A percentile compares a stretch with the other conserved stretches of the same genome.
These are phyloP conservation scores for Diogma glabrata DNA, from an alignment of 2,888 invertebrate species.

Conservation along the genomic window DNA sequence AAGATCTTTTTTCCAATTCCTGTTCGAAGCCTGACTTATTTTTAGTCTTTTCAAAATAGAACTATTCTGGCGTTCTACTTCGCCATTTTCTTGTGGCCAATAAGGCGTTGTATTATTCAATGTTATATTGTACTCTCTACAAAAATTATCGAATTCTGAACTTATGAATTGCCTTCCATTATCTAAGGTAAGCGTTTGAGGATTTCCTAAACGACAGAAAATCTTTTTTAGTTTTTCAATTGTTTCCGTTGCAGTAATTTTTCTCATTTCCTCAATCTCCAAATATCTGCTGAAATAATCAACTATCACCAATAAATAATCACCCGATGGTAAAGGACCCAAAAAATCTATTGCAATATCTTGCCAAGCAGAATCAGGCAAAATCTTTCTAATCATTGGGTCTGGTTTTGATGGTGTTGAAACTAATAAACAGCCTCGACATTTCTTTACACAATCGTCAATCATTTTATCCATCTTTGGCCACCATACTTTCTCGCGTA, in stretches of 20 bases:
- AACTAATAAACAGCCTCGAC: not conserved
- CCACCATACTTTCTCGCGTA: not conserved
- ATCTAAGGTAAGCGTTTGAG: not conserved
- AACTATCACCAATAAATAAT: not conserved
- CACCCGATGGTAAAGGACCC: not conserved
- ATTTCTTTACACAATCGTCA: not conserved
- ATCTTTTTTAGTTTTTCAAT: not conserved
- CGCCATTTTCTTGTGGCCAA: constrained; percentile 24
- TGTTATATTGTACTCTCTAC: constrained; percentile 17
- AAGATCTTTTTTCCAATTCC: too few relatives aligned
- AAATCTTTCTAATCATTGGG: not conserved
- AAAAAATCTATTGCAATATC: not conserved
- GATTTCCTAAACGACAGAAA: not conserved
- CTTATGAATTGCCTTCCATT: constrained; percentile 17
- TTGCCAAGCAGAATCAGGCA: not conserved
- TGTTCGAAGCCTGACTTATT: too few relatives aligned
- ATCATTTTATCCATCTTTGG: too few relatives aligned
- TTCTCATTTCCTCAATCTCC: not conserved
- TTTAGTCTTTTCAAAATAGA: too few relatives aligned
- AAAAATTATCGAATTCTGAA: constrained; percentile 18
- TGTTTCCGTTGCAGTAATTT: too few relatives aligned
- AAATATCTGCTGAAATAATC: not conserved
- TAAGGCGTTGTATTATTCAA: constrained; percentile 20
- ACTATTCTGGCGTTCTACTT: constrained; percentile 23
- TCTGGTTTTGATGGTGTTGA: not conserved